Base-by-base conservation (phyloP, 2,888 invertebrate genomes). In the Troglohyphantes excavatus region DNA sequence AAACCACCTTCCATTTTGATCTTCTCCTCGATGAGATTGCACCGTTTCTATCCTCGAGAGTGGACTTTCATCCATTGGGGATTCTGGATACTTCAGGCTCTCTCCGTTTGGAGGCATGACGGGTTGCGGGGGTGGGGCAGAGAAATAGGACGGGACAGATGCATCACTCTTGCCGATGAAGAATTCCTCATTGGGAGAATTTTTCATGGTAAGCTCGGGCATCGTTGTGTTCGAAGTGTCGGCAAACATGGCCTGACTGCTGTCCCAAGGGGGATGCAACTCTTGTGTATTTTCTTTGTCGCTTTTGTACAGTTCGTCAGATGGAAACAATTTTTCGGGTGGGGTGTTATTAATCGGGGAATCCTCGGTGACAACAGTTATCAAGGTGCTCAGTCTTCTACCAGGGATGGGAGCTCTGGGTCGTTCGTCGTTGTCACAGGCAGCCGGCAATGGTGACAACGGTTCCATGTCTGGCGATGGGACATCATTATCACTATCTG, bases 11-110 rank as follows among this genome's bases (percentile, higher is more conserved):
- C 65, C 53, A 53, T 84, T 84, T 19, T 65, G 17, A 26, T 67
- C 72, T 26, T 84, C 78, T 39, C 84, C 78, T 9, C 89, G 78
- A 2, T 90, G 89, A 43, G 85, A 85, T 39, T 90, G 90, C 23
- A 90, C 85, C 23, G 90, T 90, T 61, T 90, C 90, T 68, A 90
- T 90, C 23, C 84, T 79, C 9, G 85, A 90, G 13, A 90, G 67
- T 3, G 67, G 59, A 53, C 13, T 11, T 19, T 90, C 73, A 2
- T 53, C 21, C 21, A 67, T 63, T 2, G 75, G 68, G 2, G 76
- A 59, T 13, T 61, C 27, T 2, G 76, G 11, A 46, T 43, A 76
- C 7, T 46, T 61, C 3, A 73, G 29, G 61, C 13, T 67, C 23
- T 89, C 82, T 6, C 81, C 81, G 68, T 82, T 82, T 2, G 76